Evolutionary conservation across 2,888 invertebrate species (phyloP).

Genomic region (Melanargia galathea): DNA sequence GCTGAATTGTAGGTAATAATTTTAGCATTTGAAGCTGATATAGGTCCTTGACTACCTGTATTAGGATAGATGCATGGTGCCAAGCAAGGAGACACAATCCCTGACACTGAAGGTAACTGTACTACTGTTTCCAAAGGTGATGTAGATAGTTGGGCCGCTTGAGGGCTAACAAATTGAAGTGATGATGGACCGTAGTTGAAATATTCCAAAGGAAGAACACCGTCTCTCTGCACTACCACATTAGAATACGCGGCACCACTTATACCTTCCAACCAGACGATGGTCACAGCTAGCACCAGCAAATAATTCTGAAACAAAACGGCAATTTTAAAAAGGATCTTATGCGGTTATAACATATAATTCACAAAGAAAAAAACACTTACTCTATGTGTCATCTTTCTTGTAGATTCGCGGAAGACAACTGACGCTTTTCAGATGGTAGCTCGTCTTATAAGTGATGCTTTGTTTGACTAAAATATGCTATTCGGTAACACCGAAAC

Average conservation of each 20-base stretch:
- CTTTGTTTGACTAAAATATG: conserved; percentile 74
- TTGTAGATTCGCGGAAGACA: conserved; percentile 66
- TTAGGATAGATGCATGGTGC: conserved; percentile 63
- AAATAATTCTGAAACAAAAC: conserved; percentile 55
- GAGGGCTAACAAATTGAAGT: conserved; percentile 46
- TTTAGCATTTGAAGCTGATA: conserved; percentile 51
- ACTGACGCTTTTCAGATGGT: conserved; percentile 72
- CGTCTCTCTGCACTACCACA: conserved; percentile 63
- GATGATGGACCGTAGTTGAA: conserved; percentile 59
- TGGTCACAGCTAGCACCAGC: conserved; percentile 47
- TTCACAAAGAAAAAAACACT: conserved; percentile 47
- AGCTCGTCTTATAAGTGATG: conserved; percentile 69
- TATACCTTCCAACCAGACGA: conserved; percentile 47
- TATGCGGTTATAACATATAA: conserved; percentile 25
- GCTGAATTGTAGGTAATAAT: conserved; percentile 57
- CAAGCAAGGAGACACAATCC: conserved; percentile 58
- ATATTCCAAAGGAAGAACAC: conserved; percentile 53
- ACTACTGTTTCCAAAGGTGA: conserved; percentile 51
- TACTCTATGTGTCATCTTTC: conserved; percentile 75
- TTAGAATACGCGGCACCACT: conserved; percentile 61
- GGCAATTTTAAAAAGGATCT: conserved; percentile 23
- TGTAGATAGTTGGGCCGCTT: conserved; percentile 55
- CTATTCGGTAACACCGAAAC: conserved; percentile 78
- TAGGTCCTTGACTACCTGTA: conserved; percentile 47
- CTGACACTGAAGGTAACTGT: conserved; percentile 49